phyloP scores from a whole-genome alignment of 2,113 vertebrate genomes.

The Elgaria multicarinata region DNA sequence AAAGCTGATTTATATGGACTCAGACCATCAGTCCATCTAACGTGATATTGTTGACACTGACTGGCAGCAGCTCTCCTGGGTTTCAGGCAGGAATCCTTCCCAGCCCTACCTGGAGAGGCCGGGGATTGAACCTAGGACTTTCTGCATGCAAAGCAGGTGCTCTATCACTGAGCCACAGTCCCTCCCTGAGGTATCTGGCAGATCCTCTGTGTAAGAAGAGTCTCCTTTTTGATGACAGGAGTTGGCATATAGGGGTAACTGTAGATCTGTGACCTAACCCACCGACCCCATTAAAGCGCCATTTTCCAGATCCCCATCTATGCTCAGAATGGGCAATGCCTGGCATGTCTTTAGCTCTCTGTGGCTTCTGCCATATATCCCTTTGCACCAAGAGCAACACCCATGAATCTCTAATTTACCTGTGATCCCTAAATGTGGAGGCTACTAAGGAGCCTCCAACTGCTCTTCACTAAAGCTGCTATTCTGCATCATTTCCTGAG shows the following conservation, averaged over 20 bases:
- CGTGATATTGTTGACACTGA: no score
- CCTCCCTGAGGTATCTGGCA: background rate
- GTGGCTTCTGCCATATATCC: background rate
- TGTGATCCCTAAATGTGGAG: background rate
- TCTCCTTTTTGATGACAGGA: background rate
- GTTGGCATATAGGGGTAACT: background rate
- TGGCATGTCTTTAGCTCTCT: background rate
- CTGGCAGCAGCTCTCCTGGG: no score
- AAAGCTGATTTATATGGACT: no score
- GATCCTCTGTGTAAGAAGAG: background rate
- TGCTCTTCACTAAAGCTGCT: background rate
- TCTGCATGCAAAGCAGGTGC: no score
- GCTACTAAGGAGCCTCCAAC: background rate
- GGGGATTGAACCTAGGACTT: no score
- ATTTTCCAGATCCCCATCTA: background rate
- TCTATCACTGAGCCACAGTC: no score
- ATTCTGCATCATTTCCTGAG: slow-evolving; percentile 3
- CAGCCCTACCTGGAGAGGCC: no score
- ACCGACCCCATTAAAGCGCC: background rate
- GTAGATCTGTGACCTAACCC: background rate
- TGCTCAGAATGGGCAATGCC: background rate
- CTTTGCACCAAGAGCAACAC: background rate
- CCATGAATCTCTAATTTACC: background rate
- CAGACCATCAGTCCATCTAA: no score
- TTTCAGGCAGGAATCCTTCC: no score